Evolutionary conservation across 1,140 invertebrate genomes (phyloP).

Genomic region (Musca domestica): DNA sequence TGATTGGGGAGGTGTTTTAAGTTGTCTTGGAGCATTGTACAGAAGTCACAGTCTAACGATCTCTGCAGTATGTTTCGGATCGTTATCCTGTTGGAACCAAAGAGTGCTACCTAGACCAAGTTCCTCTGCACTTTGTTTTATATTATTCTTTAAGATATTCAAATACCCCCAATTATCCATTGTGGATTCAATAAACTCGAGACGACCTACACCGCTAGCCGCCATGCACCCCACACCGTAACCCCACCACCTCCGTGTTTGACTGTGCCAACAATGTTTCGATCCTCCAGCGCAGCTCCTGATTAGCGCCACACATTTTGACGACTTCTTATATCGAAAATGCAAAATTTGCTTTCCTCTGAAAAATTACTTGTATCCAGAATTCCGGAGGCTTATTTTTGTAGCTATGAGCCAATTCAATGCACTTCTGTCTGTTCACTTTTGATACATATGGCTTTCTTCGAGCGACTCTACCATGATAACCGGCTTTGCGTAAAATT

Average conservation of each 20-base stretch:
- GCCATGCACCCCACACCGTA: conserved; percentile 24
- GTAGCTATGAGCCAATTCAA: conserved; percentile 30
- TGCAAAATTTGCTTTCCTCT: conserved; percentile 38
- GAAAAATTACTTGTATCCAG: conserved; percentile 34
- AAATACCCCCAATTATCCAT: conserved; percentile 30
- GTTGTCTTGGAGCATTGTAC: conserved; percentile 27
- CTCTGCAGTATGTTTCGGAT: conserved; percentile 43
- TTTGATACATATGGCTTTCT: too few species aligned
- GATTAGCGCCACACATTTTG: conserved; percentile 15
- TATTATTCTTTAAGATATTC: conserved; percentile 34
- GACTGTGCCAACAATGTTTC: conserved; percentile 18
- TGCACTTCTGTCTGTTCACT: too few species aligned
- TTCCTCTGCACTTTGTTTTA: conserved; percentile 31
- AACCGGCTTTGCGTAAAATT: conserved; percentile 14
- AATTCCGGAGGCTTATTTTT: conserved; percentile 18
- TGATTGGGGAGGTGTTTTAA: conserved; percentile 31
- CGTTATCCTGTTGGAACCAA: conserved; percentile 29
- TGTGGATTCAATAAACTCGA: too few species aligned
- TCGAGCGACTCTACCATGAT: too few species aligned
- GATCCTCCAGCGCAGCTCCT: conserved; percentile 2
- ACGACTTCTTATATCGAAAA: conserved; percentile 28
- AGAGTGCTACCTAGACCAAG: conserved; percentile 12
- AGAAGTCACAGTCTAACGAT: conserved; percentile 32
- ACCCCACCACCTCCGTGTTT: conserved; percentile 16
- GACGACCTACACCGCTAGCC: conserved; percentile 33